Percentiles rank a stretch among this genome's conserved stretches.
These are phyloP conservation scores for Eupithecia insigniata DNA, from an alignment of 2,888 invertebrate species.

Conservation along the genomic window DNA sequence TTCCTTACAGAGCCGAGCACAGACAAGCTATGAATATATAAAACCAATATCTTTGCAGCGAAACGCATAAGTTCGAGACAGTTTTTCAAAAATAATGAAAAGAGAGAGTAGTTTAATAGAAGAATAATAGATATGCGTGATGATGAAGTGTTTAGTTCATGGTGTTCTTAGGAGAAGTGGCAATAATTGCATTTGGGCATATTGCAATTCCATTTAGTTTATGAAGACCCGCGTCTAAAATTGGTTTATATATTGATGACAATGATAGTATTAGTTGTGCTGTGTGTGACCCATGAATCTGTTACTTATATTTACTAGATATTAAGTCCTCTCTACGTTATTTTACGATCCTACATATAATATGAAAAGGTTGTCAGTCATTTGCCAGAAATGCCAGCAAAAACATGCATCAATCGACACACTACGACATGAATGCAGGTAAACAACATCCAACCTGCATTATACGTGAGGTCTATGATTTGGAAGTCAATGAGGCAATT, in stretches of 20 bases:
- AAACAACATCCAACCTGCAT: slow-evolving; percentile 18
- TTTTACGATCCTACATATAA: neutral
- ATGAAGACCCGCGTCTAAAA: neutral
- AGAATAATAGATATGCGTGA: no score
- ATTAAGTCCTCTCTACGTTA: neutral
- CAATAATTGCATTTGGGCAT: no score
- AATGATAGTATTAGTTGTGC: no score
- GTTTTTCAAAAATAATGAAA: no score
- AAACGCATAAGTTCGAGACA: no score
- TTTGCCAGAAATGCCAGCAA: neutral
- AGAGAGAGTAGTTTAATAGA: no score
- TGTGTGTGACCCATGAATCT: neutral
- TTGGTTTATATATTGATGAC: neutral
- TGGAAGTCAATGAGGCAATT: slow-evolving; percentile 72
- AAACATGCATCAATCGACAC: slow-evolving; percentile 11
- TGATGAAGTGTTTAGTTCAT: neutral
- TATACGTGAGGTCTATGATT: slow-evolving; percentile 52
- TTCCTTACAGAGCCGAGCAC: neutral
- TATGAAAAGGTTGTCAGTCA: neutral
- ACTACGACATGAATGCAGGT: neutral
- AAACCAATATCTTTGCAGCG: no score
- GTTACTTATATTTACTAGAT: neutral
- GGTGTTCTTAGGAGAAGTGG: neutral
- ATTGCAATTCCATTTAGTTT: neutral
- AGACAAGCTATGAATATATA: neutral